Evolutionary conservation across 2,888 invertebrate genomes (phyloP).

Genomic region (Himalopsyche japonica): DNA sequence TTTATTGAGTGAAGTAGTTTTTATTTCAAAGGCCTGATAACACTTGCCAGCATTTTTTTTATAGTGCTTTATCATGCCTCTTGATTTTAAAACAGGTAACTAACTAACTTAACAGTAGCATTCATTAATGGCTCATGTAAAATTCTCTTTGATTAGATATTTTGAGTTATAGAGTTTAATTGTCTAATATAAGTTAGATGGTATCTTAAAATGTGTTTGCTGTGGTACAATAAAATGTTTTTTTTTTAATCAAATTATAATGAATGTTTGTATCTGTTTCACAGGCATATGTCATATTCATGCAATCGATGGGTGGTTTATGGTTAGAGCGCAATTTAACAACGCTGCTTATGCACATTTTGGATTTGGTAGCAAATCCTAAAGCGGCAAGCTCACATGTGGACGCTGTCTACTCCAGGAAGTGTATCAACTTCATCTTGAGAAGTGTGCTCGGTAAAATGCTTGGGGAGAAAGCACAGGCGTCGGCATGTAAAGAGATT

Average conservation of each 20-base stretch:
- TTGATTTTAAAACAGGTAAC: no score
- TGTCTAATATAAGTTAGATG: background rate
- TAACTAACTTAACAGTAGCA: no score
- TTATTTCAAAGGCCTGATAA: no score
- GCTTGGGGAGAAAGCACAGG: constrained; percentile 96
- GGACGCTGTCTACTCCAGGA: constrained; percentile 95
- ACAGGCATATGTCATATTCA: constrained; percentile 94
- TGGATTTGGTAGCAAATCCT: constrained; percentile 93
- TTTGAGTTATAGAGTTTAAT: no score
- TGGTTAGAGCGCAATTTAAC: constrained; percentile 95
- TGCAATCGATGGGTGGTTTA: constrained; percentile 88
- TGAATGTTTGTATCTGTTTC: constrained; percentile 28
- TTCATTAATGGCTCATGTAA: no score
- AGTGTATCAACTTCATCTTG: constrained; percentile 94
- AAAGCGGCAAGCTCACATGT: constrained; percentile 96
- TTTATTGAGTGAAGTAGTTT: no score
- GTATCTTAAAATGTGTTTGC: background rate
- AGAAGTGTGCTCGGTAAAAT: constrained; percentile 90
- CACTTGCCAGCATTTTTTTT: no score
- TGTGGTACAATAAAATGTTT: constrained; percentile 15
- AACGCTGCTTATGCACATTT: constrained; percentile 82
- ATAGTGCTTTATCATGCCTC: no score
- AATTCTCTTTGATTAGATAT: no score
- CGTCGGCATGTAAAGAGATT: constrained; percentile 92
- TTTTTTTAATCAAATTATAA: background rate